Percentiles rank a stretch among this genome's conserved stretches.
phyloP scores from a whole-genome alignment of 37 sponge, comb jelly and placozoan species.

The Axinella damicornis region DNA sequence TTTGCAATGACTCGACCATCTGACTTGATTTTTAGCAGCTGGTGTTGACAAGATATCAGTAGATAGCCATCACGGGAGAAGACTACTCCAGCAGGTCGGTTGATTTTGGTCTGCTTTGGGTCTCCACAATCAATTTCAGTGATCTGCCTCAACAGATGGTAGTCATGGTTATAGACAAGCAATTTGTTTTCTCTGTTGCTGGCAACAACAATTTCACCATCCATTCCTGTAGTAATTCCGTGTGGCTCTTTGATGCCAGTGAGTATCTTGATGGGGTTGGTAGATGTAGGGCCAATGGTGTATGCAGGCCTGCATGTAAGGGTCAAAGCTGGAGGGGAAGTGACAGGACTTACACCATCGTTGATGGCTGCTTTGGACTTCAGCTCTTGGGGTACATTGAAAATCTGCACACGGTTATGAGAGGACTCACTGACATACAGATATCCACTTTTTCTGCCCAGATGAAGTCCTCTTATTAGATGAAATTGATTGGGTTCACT shows the following conservation, averaged over 20 bases:
- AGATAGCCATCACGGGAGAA: background rate
- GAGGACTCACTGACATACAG: background rate
- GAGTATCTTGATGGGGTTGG: background rate
- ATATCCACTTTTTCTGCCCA: background rate
- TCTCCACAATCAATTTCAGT: background rate
- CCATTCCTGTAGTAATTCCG: background rate
- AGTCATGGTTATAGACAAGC: background rate
- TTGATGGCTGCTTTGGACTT: background rate
- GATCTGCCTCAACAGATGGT: background rate
- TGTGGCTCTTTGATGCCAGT: background rate
- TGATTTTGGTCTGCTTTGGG: background rate
- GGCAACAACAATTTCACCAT: background rate
- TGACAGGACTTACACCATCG: too few relatives aligned
- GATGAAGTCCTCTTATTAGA: background rate
- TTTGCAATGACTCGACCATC: background rate
- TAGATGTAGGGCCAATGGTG: background rate
- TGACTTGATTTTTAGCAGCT: background rate
- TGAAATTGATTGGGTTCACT: background rate
- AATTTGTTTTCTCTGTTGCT: background rate
- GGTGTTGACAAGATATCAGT: background rate
- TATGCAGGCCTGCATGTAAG: constrained; percentile 3
- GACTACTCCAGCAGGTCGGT: background rate
- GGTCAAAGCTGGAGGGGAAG: background rate
- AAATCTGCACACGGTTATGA: background rate
- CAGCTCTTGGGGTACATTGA: background rate